These are phyloP conservation scores for Tapirus indicus DNA, from an alignment of 2,797 vertebrate genomes.

Conservation along the genomic window DNA sequence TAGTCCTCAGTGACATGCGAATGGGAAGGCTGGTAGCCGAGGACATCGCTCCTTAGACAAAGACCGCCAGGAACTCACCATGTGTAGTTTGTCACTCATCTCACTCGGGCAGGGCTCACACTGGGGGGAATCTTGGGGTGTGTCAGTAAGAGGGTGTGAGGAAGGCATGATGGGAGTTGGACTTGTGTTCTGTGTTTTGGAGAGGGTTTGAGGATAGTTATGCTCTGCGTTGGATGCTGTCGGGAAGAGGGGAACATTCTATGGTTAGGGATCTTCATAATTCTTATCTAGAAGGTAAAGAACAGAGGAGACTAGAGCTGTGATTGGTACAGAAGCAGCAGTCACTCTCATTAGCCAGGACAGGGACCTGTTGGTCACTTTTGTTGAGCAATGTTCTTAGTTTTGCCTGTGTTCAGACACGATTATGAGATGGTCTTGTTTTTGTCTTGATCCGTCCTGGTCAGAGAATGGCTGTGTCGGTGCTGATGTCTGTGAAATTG, in stretches of 20 bases:
- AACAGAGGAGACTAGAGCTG: neutral
- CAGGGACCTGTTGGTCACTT: too few relatives aligned
- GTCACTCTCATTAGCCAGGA: neutral
- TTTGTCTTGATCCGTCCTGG: neutral
- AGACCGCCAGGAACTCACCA: neutral
- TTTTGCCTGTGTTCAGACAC: neutral
- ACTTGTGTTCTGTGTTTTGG: neutral
- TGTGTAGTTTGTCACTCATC: neutral
- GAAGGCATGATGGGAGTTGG: neutral
- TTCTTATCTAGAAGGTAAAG: neutral
- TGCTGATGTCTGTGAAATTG: too few relatives aligned
- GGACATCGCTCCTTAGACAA: neutral
- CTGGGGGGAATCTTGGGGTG: rapidly evolving
- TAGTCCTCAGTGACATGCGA: neutral
- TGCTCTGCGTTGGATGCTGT: neutral
- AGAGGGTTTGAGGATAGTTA: neutral
- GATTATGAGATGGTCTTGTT: neutral
- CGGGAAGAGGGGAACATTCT: neutral
- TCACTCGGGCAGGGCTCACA: neutral
- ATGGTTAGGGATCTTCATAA: neutral
- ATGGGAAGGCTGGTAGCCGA: neutral
- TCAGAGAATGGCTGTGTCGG: neutral
- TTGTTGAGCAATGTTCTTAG: neutral
- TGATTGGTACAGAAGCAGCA: neutral
- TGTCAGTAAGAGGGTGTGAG: neutral